These are phyloP conservation scores for Aplochiton taeniatus DNA, from an alignment of 2,797 vertebrate genomes.

Conservation along the genomic window DNA sequence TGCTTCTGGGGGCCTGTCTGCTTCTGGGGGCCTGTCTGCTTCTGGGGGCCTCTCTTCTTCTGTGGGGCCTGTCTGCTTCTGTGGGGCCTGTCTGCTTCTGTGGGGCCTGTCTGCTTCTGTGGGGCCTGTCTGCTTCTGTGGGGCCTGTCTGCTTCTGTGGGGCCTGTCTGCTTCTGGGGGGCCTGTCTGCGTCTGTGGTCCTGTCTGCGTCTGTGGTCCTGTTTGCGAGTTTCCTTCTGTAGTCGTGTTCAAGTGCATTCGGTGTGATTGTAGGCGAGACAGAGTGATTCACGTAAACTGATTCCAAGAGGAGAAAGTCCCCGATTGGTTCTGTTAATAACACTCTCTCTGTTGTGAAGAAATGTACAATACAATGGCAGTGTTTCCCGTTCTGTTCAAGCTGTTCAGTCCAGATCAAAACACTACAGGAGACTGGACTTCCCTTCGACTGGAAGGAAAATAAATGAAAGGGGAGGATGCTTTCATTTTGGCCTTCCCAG, in stretches of 20 bases:
- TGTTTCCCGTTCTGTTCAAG: no score
- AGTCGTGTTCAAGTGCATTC: no score
- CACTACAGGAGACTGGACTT: neutral
- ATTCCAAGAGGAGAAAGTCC: no score
- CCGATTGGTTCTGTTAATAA: no score
- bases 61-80: constrained; percentile 6
- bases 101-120: neutral
- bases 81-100: neutral
- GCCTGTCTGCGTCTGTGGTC: no score
- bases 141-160: neutral
- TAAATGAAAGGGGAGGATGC: neutral
- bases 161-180: neutral
- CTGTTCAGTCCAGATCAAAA: neutral
- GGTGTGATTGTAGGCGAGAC: neutral
- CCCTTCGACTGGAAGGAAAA: neutral
- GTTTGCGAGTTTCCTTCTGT: neutral
- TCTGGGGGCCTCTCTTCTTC: neutral
- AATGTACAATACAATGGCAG: no score
- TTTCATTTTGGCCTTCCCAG: constrained; percentile 1
- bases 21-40: neutral
- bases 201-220: neutral
- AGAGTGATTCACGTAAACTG: neutral
- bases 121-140: neutral
- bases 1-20: neutral
- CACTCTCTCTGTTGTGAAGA: no score